Percentiles rank a stretch among this genome's conserved stretches.
These are phyloP conservation scores for Ganaspis sp. DNA, from an alignment of 1,140 invertebrate species.

Conservation along the genomic window DNA sequence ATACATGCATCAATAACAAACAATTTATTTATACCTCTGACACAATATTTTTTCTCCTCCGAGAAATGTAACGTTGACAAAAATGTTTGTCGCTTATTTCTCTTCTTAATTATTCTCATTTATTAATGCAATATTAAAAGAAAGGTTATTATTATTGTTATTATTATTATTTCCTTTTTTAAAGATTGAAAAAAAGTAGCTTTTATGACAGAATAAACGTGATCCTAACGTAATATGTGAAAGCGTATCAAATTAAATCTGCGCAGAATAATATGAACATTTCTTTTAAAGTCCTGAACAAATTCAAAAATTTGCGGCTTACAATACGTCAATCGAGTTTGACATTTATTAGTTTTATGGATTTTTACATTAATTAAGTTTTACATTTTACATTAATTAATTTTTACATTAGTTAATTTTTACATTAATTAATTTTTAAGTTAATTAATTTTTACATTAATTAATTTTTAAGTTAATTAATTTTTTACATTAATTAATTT, in stretches of 20 bases:
- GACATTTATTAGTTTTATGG: not conserved
- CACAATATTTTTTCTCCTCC: slow-evolving; percentile 46
- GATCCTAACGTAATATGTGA: not conserved
- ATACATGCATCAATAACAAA: slow-evolving; percentile 66
- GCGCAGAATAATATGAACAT: not conserved
- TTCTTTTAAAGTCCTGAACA: not conserved
- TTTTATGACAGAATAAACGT: not conserved
- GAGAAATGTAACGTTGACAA: not conserved
- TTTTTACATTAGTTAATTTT: too few relatives aligned
- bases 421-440: too few relatives aligned
- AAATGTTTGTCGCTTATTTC: not conserved
- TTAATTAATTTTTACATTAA: too few relatives aligned
- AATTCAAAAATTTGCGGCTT: not conserved
- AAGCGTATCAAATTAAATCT: not conserved
- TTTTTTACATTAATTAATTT: too few relatives aligned
- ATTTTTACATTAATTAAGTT: too few relatives aligned
- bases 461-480: too few relatives aligned
- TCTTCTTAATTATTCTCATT: not conserved
- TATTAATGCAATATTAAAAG: not conserved
- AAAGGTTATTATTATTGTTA: too few relatives aligned
- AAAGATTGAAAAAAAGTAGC: not conserved
- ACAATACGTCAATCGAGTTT: not conserved
- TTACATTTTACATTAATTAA: too few relatives aligned
- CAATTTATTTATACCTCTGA: slow-evolving; percentile 66
- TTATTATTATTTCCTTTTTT: too few relatives aligned